These are phyloP conservation scores for Drosophila bifasciata DNA, from an alignment of 1,140 invertebrate species.

Conservation along the genomic window DNA sequence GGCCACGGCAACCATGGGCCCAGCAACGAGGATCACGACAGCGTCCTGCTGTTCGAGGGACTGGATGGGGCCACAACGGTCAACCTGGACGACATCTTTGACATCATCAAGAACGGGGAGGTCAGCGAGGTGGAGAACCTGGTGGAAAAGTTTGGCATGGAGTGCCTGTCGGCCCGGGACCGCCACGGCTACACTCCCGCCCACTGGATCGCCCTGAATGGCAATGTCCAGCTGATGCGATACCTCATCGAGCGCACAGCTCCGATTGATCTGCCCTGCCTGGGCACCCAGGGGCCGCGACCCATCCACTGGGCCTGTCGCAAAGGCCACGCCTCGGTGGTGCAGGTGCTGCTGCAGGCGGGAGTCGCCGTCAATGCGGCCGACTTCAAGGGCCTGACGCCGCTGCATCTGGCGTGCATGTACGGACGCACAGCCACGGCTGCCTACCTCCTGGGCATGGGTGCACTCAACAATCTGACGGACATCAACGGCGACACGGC, in stretches of 20 bases:
- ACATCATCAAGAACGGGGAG: slow-evolving; percentile 85
- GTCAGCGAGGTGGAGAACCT: slow-evolving; percentile 90
- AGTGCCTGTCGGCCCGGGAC: slow-evolving; percentile 90
- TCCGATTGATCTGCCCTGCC: slow-evolving; percentile 92
- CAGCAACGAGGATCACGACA: slow-evolving; percentile 77
- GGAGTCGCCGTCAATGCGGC: slow-evolving; percentile 95
- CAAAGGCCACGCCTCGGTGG: slow-evolving; percentile 92
- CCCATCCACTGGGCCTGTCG: slow-evolving; percentile 96
- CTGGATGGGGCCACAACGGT: slow-evolving; percentile 84
- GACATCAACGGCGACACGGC: slow-evolving; percentile 97
- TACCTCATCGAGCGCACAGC: slow-evolving; percentile 93
- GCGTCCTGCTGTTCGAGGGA: slow-evolving; percentile 73
- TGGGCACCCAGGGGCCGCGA: slow-evolving; percentile 93
- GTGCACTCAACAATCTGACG: slow-evolving; percentile 91
- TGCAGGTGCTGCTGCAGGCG: slow-evolving; percentile 91
- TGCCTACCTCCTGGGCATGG: slow-evolving; percentile 94
- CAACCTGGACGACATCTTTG: slow-evolving; percentile 81
- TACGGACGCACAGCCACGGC: slow-evolving; percentile 95
- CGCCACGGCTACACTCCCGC: slow-evolving; percentile 96
- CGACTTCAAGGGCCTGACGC: slow-evolving; percentile 95
- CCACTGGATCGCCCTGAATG: slow-evolving; percentile 95
- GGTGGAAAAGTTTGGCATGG: slow-evolving; percentile 90
- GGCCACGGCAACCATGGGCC: slow-evolving; percentile 21
- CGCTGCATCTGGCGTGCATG: slow-evolving; percentile 96
- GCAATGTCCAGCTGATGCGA: slow-evolving; percentile 92